These are phyloP conservation scores for Caenorhabditis zanzibari DNA, from an alignment of 2,888 invertebrate genomes.

Conservation along the genomic window DNA sequence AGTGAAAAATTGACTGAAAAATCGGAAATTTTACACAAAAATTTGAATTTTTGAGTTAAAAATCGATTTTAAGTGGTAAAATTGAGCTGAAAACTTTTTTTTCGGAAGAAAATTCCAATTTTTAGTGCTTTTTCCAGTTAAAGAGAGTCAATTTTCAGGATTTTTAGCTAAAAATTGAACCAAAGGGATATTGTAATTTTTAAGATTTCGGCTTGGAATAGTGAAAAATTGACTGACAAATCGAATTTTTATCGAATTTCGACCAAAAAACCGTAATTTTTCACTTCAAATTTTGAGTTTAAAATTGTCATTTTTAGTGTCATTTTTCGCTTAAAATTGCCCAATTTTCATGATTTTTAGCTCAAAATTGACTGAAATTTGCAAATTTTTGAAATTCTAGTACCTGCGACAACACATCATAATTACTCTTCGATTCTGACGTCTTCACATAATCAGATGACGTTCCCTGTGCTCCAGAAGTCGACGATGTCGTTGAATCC, in stretches of 20 bases:
- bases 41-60: too few species aligned
- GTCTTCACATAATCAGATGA: constrained; percentile 28
- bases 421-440: constrained; percentile 8
- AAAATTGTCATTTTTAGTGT: too few species aligned
- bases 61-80: constrained; percentile 2
- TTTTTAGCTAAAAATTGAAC: too few species aligned
- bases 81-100: background rate
- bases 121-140: background rate
- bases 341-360: too few species aligned
- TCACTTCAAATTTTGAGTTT: too few species aligned
- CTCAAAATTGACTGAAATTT: too few species aligned
- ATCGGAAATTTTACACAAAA: background rate
- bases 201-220: background rate
- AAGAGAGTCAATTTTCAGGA: background rate
- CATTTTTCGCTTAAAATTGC: too few species aligned
- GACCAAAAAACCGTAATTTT: too few species aligned
- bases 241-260: too few species aligned
- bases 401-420: constrained; percentile 30
- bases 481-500: constrained; percentile 21
- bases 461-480: constrained; percentile 1
- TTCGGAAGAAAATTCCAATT: background rate
- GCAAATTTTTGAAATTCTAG: background rate
- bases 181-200: too few species aligned
- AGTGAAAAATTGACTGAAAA: constrained; percentile 16
- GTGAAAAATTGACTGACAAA: too few species aligned